Evolutionary conservation across 2,888 invertebrate genomes (phyloP).

Genomic region (Bugula neritina): DNA sequence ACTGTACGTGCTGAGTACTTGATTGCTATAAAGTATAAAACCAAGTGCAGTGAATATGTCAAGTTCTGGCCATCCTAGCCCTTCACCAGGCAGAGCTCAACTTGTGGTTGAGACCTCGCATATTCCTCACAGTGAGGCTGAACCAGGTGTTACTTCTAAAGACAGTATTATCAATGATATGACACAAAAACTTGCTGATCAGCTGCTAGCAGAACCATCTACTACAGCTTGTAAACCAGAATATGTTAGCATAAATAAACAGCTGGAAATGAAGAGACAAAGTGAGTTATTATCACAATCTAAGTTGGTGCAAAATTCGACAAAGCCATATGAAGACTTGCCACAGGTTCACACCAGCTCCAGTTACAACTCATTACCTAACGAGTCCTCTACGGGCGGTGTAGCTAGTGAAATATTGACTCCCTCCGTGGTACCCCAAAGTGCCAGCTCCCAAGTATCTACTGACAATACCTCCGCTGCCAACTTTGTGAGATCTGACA

Average conservation of each 20-base stretch:
- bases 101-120: too few species aligned
- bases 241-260: slow-evolving; percentile 21
- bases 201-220: not conserved
- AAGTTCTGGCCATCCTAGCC: too few species aligned
- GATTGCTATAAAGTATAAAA: too few species aligned
- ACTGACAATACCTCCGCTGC: not conserved
- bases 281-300: not conserved
- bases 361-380: not conserved
- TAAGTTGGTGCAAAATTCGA: not conserved
- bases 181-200: slow-evolving; percentile 6
- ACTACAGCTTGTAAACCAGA: not conserved
- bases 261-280: not conserved
- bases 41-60: too few species aligned
- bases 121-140: too few species aligned
- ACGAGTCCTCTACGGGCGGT: not conserved
- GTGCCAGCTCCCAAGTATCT: not conserved
- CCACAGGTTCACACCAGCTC: not conserved
- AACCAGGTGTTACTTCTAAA: too few species aligned
- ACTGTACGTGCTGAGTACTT: too few species aligned
- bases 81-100: too few species aligned
- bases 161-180: slow-evolving; percentile 6
- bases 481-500: not conserved
- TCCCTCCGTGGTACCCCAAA: not conserved
- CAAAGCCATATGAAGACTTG: not conserved
- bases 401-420: too few species aligned